Percentiles rank a stretch among this genome's conserved stretches.
These are phyloP conservation scores for Bostrychus sinensis DNA, from an alignment of 2,113 vertebrate genomes.

Conservation along the genomic window DNA sequence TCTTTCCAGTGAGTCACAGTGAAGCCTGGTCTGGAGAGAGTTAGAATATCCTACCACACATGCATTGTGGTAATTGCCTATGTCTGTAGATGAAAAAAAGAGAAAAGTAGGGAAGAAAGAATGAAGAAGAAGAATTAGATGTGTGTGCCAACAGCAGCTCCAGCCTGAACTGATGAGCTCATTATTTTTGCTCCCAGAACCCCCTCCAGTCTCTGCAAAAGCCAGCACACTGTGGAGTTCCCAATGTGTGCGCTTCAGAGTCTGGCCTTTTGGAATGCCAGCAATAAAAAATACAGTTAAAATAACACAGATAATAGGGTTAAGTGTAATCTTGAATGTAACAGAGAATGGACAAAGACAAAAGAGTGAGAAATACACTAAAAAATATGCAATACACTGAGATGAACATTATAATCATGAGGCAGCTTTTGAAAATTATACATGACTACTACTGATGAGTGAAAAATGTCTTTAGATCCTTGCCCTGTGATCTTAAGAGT, in stretches of 20 bases:
- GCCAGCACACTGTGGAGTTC: conserved; percentile 51
- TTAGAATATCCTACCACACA: conserved; percentile 62
- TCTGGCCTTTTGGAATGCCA: conserved; percentile 57
- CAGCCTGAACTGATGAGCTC: conserved; percentile 77
- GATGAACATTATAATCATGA: not conserved
- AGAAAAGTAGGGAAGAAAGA: conserved; percentile 50
- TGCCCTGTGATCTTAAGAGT: conserved; percentile 11
- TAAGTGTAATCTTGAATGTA: conserved; percentile 35
- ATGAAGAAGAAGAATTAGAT: conserved; percentile 56
- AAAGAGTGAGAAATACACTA: not conserved
- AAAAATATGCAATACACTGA: not conserved
- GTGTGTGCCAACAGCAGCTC: conserved; percentile 59
- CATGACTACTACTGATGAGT: conserved; percentile 7
- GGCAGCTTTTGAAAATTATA: conserved; percentile 4
- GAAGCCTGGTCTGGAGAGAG: conserved; percentile 57
- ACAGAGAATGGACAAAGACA: conserved; percentile 5
- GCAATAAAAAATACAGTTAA: conserved; percentile 60
- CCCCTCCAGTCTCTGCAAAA: conserved; percentile 63
- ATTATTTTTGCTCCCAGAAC: conserved; percentile 75
- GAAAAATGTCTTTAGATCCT: conserved; percentile 8
- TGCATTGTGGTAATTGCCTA: conserved; percentile 73
- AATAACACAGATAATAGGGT: conserved; percentile 38
- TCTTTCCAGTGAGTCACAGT: conserved; percentile 61
- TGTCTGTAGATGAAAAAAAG: conserved; percentile 63
- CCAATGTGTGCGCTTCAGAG: conserved; percentile 15